Evolutionary conservation across 2,113 vertebrate species (phyloP).

Genomic region (Amphilophus citrinellus): DNA sequence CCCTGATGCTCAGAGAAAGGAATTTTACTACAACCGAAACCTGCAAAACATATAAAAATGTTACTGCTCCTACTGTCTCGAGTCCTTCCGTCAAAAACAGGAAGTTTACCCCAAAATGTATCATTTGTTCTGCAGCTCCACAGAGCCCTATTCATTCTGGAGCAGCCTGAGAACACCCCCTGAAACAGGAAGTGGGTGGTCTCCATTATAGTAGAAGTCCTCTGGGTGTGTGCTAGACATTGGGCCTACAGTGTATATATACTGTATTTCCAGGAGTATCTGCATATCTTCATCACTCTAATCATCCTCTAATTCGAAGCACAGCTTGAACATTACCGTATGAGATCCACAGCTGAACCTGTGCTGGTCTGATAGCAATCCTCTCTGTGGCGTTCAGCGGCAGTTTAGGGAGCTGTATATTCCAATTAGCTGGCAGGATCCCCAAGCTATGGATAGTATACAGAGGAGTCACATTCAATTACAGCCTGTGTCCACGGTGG

Average conservation of each 20-base stretch:
- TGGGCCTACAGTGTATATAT: background rate
- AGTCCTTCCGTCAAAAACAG: no score
- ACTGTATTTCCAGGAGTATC: background rate
- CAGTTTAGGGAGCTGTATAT: constrained; percentile 76
- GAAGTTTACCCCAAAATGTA: background rate
- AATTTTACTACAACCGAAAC: background rate
- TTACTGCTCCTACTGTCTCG: background rate
- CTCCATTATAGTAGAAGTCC: background rate
- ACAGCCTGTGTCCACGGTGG: constrained; percentile 70
- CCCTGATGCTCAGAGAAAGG: background rate
- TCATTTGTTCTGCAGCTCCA: background rate
- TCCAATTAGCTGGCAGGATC: constrained; percentile 78
- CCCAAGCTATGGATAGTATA: constrained; percentile 74
- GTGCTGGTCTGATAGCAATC: constrained; percentile 60
- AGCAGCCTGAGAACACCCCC: no score
- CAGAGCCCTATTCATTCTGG: no score
- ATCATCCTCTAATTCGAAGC: background rate
- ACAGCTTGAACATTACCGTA: constrained; percentile 39
- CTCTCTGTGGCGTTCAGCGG: constrained; percentile 65
- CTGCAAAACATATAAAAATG: background rate
- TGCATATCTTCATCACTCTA: background rate
- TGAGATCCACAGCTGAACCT: constrained; percentile 60
- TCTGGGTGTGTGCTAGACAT: background rate
- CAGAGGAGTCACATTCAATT: constrained; percentile 81
- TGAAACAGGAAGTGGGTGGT: no score